Conservation (phyloP, 35 echinoderm and acorn worm species). For the Ophioderma brevispina region DNA sequence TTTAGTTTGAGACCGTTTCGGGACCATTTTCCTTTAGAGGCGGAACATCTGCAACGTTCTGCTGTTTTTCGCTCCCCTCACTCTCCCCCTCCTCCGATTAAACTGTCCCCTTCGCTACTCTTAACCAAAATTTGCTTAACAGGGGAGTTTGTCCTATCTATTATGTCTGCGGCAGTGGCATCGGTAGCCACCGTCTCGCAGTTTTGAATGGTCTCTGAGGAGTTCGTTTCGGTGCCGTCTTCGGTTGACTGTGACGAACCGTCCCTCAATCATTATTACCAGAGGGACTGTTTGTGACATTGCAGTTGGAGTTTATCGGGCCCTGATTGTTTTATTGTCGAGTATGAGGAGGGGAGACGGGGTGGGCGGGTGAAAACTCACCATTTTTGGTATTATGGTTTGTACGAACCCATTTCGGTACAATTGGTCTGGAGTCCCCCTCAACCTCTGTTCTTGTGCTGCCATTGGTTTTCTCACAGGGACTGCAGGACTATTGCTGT, state of each 20-base stretch:
- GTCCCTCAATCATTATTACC: neutral
- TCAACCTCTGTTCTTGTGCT: neutral
- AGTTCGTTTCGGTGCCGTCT: neutral
- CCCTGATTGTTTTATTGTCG: neutral
- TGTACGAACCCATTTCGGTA: neutral
- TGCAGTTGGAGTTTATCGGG: neutral
- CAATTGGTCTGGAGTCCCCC: neutral
- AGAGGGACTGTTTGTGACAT: neutral
- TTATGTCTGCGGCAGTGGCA: neutral
- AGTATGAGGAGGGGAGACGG: neutral
- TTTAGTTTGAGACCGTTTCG: neutral
- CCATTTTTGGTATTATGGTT: slow-evolving; percentile 11
- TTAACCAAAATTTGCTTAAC: neutral
- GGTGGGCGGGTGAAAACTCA: neutral
- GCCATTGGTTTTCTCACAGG: neutral
- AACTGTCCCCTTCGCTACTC: neutral
- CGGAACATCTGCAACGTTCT: neutral
- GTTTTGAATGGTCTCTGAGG: neutral
- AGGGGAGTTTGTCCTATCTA: neutral
- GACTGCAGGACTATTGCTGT: neutral
- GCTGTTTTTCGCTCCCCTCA: neutral
- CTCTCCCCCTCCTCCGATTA: neutral
- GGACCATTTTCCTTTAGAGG: neutral
- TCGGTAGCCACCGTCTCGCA: neutral
- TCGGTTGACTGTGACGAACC: neutral